Evolutionary conservation across 2,113 vertebrate genomes (phyloP), one percentile per base, ranked within the genome.

Genomic region (Bufo gargarizans): DNA sequence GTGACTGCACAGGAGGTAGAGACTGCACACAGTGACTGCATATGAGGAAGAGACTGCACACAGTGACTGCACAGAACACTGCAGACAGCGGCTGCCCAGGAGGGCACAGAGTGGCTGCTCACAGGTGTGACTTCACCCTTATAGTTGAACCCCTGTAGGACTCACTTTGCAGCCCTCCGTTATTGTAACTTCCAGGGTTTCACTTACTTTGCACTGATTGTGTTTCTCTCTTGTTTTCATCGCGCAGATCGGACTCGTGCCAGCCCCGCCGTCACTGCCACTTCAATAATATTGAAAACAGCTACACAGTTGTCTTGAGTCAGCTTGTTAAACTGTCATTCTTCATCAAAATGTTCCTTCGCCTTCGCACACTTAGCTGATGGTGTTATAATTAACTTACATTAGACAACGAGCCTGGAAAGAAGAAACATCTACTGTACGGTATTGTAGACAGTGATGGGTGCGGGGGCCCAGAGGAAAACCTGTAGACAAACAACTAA

Each of bases 281-380:
- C 81, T 65, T 83, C 61, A 49, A 67, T 53, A 83, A 67, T 67
- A 83, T 83, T 50, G 81, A 49, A 83, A 82, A 47, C 58, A 47
- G 80, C 59, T n/a, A 47, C 22, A 45, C 33, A 82, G 22, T 81
- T 45, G 78, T 81, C 78, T 81, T 43, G 56, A 43, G 22, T 65
- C 58, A 47, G 58, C 56, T 82, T 82, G 80, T 65, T 67, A 67
- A 22, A 50, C 61, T 83, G 81, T 83, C 81, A 83, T 53, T 83
- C 61, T 22, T 67, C 81, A 67, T 83, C 43, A 83, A 47, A 67
- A 49, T 16, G 59, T 83, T 83, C 20, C 20, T 47, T 19, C 22
- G 78, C 78, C 58, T 43, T 67, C 81, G 22, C 22, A 50, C 45
- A 67, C 61, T 67, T 67, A 67, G 81, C 81, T 67, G 59, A n/a